phyloP scores from a whole-genome alignment of 2,113 vertebrate species.

The Mus musculus region DNA sequence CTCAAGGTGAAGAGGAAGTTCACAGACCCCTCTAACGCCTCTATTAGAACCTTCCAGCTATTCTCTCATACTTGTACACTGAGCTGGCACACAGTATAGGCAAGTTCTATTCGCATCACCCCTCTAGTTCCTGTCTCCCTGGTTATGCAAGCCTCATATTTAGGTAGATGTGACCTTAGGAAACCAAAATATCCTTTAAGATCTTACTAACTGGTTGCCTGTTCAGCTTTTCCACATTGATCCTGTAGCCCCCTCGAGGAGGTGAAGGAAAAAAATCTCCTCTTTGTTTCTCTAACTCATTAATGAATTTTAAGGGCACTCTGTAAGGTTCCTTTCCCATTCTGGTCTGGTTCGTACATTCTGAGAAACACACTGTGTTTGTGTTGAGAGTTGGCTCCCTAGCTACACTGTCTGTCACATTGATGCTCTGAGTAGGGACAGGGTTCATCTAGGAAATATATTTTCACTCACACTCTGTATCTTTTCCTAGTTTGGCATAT shows the following conservation, averaged over 20 bases:
- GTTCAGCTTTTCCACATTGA: background rate
- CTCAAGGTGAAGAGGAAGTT: background rate
- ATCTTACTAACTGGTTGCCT: slow-evolving; percentile 4
- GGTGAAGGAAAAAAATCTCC: background rate
- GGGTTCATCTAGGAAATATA: background rate
- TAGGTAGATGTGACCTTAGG: background rate
- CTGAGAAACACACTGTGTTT: slow-evolving; percentile 37
- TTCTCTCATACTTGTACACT: background rate
- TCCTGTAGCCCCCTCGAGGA: background rate
- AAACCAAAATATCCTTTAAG: slow-evolving; percentile 23
- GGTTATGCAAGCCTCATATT: background rate
- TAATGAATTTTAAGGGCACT: slow-evolving; percentile 27
- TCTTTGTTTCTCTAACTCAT: slow-evolving; percentile 42
- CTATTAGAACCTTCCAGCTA: background rate
- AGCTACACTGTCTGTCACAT: background rate
- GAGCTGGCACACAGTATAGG: background rate
- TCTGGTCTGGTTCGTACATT: slow-evolving; percentile 39
- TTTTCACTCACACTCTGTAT: background rate
- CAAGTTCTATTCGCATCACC: background rate
- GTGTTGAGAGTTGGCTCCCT: background rate
- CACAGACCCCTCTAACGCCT: background rate
- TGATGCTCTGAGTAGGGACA: background rate
- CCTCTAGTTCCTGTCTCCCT: background rate
- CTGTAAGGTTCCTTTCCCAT: slow-evolving; percentile 3
- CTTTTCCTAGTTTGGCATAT: background rate